Base-by-base conservation (phyloP, 1,140 invertebrate species). In the Meloidogyne hapla region DNA sequence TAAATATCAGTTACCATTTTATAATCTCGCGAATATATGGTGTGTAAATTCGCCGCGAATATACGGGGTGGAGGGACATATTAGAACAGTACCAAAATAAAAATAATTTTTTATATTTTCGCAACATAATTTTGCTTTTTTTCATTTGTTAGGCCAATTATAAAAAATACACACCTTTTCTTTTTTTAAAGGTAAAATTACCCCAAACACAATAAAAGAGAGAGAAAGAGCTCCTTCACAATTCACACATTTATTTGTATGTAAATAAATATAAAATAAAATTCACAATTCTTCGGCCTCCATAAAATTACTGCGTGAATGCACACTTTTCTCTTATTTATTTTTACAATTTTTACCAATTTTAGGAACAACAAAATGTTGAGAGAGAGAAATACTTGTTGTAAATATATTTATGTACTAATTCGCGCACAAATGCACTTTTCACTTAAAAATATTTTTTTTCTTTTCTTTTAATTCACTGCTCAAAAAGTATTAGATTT, bases 381-480 rank as follows among this genome's bases (percentile, higher is more conserved):
- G 42, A 18, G 48, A 56, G n/a, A n/a, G 48, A 56, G n/a, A n/a
- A 56, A n/a, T 56, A 56, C 18, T 56, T 56, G 48, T 56, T n/a
- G 12, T 56, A 56, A n/a, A n/a, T n/a, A n/a, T n/a, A n/a, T n/a
- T n/a, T n/a, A n/a, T n/a, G n/a, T n/a, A n/a, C 42, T 45, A 45
- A 56, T 56, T 56, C n/a, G 48, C 48, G 48, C 48, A 56, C 48
- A 56, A 56, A 56, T 56, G 48, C 48, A 56, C 48, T 56, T 56
- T 56, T 56, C 48, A 56, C 48, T 56, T 56, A 56, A 56, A 56
- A 56, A n/a, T 56, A 56, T 56, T 56, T 56, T 56, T 56, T n/a
- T n/a, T n/a, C n/a, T n/a, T n/a, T 56, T 56, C 8, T n/a, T 56
- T 56, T 56, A 56, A 56, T 56, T n/a, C n/a, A 48, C 4, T 6